Evolutionary conservation across 2,797 vertebrate genomes (phyloP).

Genomic region (Huso huso): DNA sequence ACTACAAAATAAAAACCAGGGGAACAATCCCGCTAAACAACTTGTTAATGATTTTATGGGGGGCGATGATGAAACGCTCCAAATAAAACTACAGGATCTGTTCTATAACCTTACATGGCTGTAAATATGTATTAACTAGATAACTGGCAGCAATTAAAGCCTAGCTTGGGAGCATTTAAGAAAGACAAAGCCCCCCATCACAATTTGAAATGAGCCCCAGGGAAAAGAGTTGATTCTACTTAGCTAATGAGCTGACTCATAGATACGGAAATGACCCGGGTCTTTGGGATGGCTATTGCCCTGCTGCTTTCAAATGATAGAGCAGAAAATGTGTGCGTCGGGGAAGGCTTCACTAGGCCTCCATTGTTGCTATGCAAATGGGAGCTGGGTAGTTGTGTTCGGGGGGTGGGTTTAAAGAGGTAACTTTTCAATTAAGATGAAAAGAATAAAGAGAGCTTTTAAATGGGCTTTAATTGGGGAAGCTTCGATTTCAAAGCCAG

Average conservation of each 20-base stretch:
- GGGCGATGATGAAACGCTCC: constrained; percentile 61
- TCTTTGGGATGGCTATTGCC: constrained; percentile 51
- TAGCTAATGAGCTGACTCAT: constrained; percentile 80
- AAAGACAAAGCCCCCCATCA: constrained; percentile 68
- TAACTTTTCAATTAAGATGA: constrained; percentile 53
- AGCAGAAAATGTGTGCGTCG: constrained; percentile 52
- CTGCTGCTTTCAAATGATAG: constrained; percentile 43
- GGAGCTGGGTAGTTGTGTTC: constrained; percentile 43
- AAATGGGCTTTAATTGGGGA: constrained; percentile 48
- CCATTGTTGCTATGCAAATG: constrained; percentile 62
- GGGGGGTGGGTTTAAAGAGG: constrained; percentile 43
- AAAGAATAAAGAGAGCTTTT: constrained; percentile 57
- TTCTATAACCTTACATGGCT: constrained; percentile 74
- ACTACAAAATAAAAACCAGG: constrained; percentile 52
- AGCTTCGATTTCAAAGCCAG: constrained; percentile 52
- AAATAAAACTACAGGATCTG: constrained; percentile 83
- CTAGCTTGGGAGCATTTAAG: constrained; percentile 80
- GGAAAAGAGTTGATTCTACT: constrained; percentile 80
- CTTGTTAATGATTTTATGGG: constrained; percentile 86
- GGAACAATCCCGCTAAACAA: constrained; percentile 66
- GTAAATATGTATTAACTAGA: constrained; percentile 94
- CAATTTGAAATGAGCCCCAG: constrained; percentile 65
- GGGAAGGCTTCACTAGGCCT: constrained; percentile 43
- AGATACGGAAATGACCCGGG: constrained; percentile 70
- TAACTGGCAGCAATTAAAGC: constrained; percentile 67